Conservation (phyloP, 2,113 vertebrate genomes). For the Brachirus orientalis region DNA sequence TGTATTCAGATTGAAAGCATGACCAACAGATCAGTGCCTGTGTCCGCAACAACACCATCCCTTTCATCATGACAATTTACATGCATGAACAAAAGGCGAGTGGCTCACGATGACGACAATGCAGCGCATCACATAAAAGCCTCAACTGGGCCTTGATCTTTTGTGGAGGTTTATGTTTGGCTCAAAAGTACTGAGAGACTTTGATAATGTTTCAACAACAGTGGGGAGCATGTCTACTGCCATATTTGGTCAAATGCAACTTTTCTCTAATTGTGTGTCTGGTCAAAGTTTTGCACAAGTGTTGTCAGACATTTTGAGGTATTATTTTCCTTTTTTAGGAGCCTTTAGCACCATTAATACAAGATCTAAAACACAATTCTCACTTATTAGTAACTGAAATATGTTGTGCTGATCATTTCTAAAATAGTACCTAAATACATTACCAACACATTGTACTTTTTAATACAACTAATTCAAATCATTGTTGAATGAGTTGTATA, state of each 20-base stretch:
- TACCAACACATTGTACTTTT: too few relatives aligned
- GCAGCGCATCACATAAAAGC: slow-evolving; percentile 38
- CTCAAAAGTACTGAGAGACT: slow-evolving; percentile 31
- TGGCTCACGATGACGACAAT: slow-evolving; percentile 20
- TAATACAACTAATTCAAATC: too few relatives aligned
- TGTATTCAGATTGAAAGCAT: slow-evolving; percentile 5
- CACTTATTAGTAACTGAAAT: too few relatives aligned
- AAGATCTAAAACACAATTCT: too few relatives aligned
- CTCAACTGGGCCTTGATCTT: slow-evolving; percentile 59
- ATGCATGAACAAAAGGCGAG: slow-evolving; percentile 54
- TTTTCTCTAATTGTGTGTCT: background rate
- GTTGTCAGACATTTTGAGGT: background rate
- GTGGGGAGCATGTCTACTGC: background rate
- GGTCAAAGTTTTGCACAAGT: background rate
- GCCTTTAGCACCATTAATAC: background rate
- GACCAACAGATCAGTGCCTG: slow-evolving; percentile 10
- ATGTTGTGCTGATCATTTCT: too few relatives aligned
- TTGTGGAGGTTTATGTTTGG: slow-evolving; percentile 23
- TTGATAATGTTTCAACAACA: slow-evolving; percentile 49
- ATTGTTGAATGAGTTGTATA: too few relatives aligned
- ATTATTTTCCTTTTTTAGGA: background rate
- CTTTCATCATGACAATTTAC: slow-evolving; percentile 62
- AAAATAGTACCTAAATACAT: too few relatives aligned
- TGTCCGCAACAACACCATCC: slow-evolving; percentile 15
- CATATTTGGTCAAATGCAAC: slow-evolving; percentile 28